These are phyloP conservation scores for Brachionus asplanchnoidis DNA, from an alignment of 1,140 invertebrate species.

Conservation along the genomic window DNA sequence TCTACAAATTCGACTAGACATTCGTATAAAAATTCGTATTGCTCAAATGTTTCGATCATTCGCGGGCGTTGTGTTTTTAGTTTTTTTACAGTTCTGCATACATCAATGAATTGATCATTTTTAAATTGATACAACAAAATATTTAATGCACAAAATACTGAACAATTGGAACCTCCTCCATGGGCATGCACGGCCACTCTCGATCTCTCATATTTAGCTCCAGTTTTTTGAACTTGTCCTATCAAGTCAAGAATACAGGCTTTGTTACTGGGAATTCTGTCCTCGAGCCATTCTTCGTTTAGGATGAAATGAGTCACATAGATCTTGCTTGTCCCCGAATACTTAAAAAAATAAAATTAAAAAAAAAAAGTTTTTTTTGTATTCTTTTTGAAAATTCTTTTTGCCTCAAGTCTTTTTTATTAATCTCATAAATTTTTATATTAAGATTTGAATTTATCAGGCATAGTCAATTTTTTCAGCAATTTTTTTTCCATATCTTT, in stretches of 20 bases:
- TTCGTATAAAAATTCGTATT: conserved; percentile 41
- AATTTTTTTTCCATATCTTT: too few species aligned
- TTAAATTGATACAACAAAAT: conserved; percentile 96
- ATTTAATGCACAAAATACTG: conserved; percentile 90
- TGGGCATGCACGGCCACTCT: conserved; percentile 98
- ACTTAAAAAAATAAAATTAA: background rate
- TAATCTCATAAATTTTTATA: too few species aligned
- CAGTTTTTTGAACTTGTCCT: conserved; percentile 99
- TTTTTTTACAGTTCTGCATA: conserved; percentile 97
- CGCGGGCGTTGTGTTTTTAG: conserved; percentile 92
- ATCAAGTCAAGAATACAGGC: conserved; percentile 74
- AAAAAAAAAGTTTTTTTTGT: background rate
- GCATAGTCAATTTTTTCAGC: too few species aligned
- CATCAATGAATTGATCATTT: conserved; percentile 97
- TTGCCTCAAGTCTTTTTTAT: background rate
- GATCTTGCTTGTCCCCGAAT: conserved; percentile 8
- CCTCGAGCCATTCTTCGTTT: conserved; percentile 18
- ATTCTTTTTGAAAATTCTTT: too few species aligned
- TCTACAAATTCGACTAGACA: conserved; percentile 27
- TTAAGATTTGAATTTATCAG: too few species aligned
- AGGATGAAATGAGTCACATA: conserved; percentile 1
- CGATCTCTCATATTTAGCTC: conserved; percentile 76
- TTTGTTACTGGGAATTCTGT: background rate
- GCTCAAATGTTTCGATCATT: conserved; percentile 91
- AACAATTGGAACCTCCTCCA: conserved; percentile 74